Conservation (phyloP, 2,888 invertebrate genomes). For the Mesorhabditis sp. region DNA sequence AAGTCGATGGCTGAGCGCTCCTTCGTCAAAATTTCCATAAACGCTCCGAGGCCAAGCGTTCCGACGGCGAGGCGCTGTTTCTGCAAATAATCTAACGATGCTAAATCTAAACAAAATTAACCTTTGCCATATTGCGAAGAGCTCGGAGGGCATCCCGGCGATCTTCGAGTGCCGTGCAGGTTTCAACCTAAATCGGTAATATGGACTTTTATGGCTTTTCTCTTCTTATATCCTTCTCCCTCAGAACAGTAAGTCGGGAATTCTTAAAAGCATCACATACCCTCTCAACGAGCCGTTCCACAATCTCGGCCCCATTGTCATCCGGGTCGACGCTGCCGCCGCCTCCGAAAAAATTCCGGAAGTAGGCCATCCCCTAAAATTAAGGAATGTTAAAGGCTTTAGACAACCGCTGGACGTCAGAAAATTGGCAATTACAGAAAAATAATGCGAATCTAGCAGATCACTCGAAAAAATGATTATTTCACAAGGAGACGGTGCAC, state of each 20-base stretch:
- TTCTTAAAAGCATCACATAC: background rate
- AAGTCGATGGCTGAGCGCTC: conserved; percentile 87
- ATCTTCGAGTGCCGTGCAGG: conserved; percentile 88
- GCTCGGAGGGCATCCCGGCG: conserved; percentile 92
- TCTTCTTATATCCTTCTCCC: background rate
- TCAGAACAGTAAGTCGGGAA: background rate
- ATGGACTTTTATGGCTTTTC: background rate
- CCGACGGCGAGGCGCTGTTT: conserved; percentile 94
- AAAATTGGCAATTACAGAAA: too few relatives aligned
- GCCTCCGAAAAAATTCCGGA: conserved; percentile 52
- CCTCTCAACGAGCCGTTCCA: conserved; percentile 87
- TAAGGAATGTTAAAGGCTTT: background rate
- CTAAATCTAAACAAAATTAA: conserved; percentile 30
- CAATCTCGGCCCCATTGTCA: conserved; percentile 59
- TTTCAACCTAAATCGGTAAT: conserved; percentile 66
- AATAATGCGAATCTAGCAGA: too few relatives aligned
- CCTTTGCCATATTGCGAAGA: conserved; percentile 72
- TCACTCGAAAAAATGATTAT: too few relatives aligned
- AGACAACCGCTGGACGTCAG: background rate
- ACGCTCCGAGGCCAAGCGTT: conserved; percentile 78
- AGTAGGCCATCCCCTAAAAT: conserved; percentile 39
- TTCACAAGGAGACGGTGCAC: too few relatives aligned
- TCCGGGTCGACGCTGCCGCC: conserved; percentile 32
- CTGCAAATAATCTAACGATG: conserved; percentile 62
- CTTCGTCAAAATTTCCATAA: conserved; percentile 73